Evolutionary conservation across 1,140 invertebrate genomes (phyloP), one percentile per base, ranked within the genome.

Genomic region (Oncopeltus fasciatus): DNA sequence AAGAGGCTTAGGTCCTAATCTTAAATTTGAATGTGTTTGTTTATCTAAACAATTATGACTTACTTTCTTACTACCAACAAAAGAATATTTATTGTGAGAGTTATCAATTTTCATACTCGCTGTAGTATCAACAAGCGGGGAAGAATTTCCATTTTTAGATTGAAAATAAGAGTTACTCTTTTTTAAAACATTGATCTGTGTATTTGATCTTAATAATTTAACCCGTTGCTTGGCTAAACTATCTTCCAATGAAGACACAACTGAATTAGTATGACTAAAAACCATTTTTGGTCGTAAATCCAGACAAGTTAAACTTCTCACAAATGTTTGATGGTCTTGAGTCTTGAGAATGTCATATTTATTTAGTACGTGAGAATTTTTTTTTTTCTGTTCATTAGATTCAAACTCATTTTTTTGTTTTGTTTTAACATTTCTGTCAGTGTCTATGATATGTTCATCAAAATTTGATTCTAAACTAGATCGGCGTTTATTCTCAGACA

Each of bases 401-500:
- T 8, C 5, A 53, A 16, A 24, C 21, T 27, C 49, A 24, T 24
- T 27, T 27, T 53, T 24, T 27, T 16, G 16, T 26, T 26, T 53
- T 9, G 20, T 53, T 27, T 16, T 24, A 11, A 46, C 3, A 57
- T 21, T 14, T 4, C 59, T n/a, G 3, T 56, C 51, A 59, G 56
- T 16, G 4, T 27, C 18, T 8, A 27, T 8, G 2, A 11, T 20
- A 5, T 16, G 57, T 62, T 67, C 60, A 29, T 66, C 60, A 31
- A 65, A 33, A 58, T 66, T 67, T 14, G 64, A 65, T 53, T 67
- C 66, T 18, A 67, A 60, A 62, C 64, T 65, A 4, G 59, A 44
- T 20, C 66, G 43, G 20, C 60, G 43, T 57, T 58, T 51, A 2
- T 38, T 57, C 27, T 65, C 62, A 20, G 18, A 12, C 18, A 56